Evolutionary conservation across 2,888 invertebrate genomes (phyloP).

Genomic region (Ditylenchus weischeri): DNA sequence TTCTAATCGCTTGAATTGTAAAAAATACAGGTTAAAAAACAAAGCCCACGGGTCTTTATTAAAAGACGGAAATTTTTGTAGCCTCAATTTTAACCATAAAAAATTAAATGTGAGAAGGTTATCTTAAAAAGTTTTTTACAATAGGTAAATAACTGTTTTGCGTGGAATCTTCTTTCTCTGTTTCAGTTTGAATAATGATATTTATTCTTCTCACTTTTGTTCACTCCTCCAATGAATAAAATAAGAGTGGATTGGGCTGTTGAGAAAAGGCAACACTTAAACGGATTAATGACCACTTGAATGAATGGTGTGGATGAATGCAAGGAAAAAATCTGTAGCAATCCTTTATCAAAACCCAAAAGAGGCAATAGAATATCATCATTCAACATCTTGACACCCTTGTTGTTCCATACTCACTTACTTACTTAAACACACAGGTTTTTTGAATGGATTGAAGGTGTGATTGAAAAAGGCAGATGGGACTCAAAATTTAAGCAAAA

Average conservation of each 20-base stretch:
- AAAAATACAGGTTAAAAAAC: too few species aligned
- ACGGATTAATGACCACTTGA: conserved; percentile 12
- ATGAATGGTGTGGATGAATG: conserved; percentile 2
- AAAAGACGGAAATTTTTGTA: too few species aligned
- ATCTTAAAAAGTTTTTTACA: neutral
- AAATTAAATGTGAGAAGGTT: neutral
- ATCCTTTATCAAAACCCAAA: conserved; percentile 2
- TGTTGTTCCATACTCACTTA: too few species aligned
- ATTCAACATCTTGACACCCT: too few species aligned
- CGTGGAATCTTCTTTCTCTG: neutral
- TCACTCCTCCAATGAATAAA: neutral
- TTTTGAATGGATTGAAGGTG: conserved; percentile 4
- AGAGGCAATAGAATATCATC: neutral
- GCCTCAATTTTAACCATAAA: too few species aligned
- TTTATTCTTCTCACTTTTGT: neutral
- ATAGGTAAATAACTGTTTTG: neutral
- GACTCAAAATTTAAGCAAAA: too few species aligned
- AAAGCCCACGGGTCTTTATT: too few species aligned
- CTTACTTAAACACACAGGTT: neutral
- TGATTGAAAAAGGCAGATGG: too few species aligned
- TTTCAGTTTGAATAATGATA: neutral
- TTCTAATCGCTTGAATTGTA: too few species aligned
- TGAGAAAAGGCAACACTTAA: conserved; percentile 9
- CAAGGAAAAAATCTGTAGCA: neutral
- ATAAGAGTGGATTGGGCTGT: neutral